Evolutionary conservation across 2,797 vertebrate species (phyloP).

Genomic region (Rhynchonycteris naso): DNA sequence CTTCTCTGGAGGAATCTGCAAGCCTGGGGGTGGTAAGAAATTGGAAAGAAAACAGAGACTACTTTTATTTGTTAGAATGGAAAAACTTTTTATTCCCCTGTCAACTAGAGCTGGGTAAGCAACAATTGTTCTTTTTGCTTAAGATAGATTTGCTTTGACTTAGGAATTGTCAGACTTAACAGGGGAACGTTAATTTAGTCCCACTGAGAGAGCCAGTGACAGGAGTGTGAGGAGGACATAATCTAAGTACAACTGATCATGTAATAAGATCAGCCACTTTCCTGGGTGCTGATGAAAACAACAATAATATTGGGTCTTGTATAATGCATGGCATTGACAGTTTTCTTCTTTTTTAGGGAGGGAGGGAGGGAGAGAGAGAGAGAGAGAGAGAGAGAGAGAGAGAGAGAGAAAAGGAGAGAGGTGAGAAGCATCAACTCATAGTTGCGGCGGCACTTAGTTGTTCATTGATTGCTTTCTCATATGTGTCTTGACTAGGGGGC

Average conservation of each 20-base stretch:
- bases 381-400: too few species aligned
- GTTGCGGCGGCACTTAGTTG: too few species aligned
- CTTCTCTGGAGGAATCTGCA: conserved; percentile 22
- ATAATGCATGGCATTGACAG: background rate
- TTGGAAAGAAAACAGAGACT: conserved; percentile 34
- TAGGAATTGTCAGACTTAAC: background rate
- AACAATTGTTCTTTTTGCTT: background rate
- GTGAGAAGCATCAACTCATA: too few species aligned
- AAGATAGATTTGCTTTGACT: conserved; percentile 13
- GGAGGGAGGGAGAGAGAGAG: too few species aligned
- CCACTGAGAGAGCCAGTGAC: background rate
- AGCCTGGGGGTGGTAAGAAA: conserved; percentile 41
- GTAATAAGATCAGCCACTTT: background rate
- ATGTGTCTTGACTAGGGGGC: too few species aligned
- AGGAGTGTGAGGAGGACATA: background rate
- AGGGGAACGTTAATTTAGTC: background rate
- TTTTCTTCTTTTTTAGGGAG: background rate
- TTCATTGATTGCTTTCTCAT: too few species aligned
- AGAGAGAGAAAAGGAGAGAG: too few species aligned
- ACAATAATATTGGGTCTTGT: background rate
- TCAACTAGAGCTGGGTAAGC: background rate
- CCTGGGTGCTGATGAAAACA: background rate
- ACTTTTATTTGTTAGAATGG: background rate
- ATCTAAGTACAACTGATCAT: background rate
- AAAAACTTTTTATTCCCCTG: background rate